Evolutionary conservation across 1,140 invertebrate genomes (phyloP).

Genomic region (Laupala kohalensis): DNA sequence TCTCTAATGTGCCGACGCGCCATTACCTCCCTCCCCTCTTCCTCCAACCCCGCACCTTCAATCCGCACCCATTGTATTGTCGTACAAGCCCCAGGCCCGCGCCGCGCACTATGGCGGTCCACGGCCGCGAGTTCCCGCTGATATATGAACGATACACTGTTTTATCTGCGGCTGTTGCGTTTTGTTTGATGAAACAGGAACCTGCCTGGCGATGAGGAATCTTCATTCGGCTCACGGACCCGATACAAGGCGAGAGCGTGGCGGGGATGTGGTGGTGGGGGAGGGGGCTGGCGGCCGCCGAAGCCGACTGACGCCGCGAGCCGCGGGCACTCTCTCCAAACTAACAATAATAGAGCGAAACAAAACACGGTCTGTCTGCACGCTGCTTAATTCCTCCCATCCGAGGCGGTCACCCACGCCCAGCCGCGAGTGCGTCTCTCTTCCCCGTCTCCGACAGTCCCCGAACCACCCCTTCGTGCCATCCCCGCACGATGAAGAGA

Average conservation of each 20-base stretch:
- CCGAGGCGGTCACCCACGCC: not conserved
- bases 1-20: not conserved
- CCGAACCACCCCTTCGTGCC: not conserved
- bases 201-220: not conserved
- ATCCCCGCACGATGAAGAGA: not conserved
- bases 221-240: not conserved
- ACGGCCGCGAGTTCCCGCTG: not conserved
- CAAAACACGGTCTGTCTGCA: constrained; percentile 7
- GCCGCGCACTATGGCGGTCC: not conserved
- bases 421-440: not conserved
- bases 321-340: not conserved
- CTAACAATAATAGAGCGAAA: constrained; percentile 5
- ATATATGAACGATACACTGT: not conserved
- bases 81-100: not conserved
- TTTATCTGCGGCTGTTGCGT: constrained; percentile 3
- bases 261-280: not conserved
- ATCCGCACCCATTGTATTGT: not conserved
- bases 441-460: not conserved
- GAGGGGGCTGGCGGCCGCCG: not conserved
- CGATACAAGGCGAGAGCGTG: not conserved
- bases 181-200: constrained; percentile 8
- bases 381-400: not conserved
- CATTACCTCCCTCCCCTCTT: not conserved
- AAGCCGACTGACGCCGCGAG: not conserved
- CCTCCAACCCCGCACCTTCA: not conserved